A percentile compares a stretch with the other conserved stretches of the same genome.
phyloP scores from a whole-genome alignment of 2,888 invertebrate genomes.

The Cantharis lateralis region DNA sequence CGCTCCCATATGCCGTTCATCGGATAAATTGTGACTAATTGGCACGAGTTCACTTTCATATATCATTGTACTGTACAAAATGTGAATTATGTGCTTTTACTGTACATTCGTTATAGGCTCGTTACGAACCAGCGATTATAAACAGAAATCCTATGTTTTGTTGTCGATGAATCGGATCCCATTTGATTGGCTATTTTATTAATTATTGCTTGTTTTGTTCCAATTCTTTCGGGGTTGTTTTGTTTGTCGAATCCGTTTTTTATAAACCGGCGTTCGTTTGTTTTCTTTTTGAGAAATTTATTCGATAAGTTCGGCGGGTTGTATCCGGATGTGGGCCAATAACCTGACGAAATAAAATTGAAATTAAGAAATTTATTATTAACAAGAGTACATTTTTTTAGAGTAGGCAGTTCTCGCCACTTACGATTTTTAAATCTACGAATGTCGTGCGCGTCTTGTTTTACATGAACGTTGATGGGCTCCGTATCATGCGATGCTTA shows the following conservation, averaged over 20 bases:
- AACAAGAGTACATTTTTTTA: background rate
- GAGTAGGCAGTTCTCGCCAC: slow-evolving; percentile 7
- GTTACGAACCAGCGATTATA: slow-evolving; percentile 27
- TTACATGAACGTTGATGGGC: slow-evolving; percentile 1
- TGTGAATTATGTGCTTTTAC: slow-evolving; percentile 33
- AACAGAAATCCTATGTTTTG: slow-evolving; percentile 29
- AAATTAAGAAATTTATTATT: background rate
- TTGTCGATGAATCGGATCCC: slow-evolving; percentile 31
- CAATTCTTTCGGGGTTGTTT: background rate
- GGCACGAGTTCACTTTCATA: slow-evolving; percentile 32
- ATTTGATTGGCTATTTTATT: slow-evolving; percentile 31
- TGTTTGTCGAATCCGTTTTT: background rate
- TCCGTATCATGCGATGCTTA: slow-evolving; percentile 10
- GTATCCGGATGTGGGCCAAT: background rate
- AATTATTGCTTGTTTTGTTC: slow-evolving; percentile 28
- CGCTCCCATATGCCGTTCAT: slow-evolving; percentile 23
- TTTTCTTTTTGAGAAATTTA: background rate
- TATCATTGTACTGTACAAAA: slow-evolving; percentile 30
- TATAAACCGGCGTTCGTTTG: background rate
- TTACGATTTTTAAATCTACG: background rate
- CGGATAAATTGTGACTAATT: slow-evolving; percentile 39
- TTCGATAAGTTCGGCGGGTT: background rate
- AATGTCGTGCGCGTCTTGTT: background rate
- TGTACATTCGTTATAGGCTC: slow-evolving; percentile 30
- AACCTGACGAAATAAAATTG: background rate